phyloP scores from a whole-genome alignment of 2,888 invertebrate genomes.

The Aphidius colemani region DNA sequence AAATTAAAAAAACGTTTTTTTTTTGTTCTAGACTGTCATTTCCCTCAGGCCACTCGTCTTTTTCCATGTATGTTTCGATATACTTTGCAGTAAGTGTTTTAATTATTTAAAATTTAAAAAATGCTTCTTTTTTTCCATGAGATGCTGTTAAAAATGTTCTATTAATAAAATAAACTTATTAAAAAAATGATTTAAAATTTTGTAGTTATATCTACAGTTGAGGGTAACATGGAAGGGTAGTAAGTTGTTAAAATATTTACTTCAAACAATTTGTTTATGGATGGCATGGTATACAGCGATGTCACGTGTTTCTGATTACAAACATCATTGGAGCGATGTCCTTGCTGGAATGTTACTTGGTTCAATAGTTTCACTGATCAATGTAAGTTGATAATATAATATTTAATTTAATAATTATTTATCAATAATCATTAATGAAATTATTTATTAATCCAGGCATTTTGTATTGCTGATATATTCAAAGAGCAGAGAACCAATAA shows the following conservation, averaged over 20 bases:
- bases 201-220: conserved; percentile 84
- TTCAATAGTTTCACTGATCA: conserved; percentile 69
- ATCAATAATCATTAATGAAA: neutral
- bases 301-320: conserved; percentile 92
- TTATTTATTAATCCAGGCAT: conserved; percentile 38
- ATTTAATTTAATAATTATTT: neutral
- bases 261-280: conserved; percentile 80
- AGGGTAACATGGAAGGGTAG: conserved; percentile 82
- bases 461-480: conserved; percentile 50
- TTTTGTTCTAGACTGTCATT: conserved; percentile 73
- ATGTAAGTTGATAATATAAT: conserved; percentile 66
- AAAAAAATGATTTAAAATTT: neutral
- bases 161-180: conserved; percentile 17
- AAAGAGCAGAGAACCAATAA: conserved; percentile 35
- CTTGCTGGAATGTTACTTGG: conserved; percentile 80
- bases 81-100: conserved; percentile 75
- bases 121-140: too few species aligned
- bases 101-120: conserved; percentile 13
- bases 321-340: conserved; percentile 98
- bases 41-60: conserved; percentile 90
- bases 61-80: conserved; percentile 84
- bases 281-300: conserved; percentile 87
- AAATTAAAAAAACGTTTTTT: conserved; percentile 17
- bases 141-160: conserved; percentile 9
- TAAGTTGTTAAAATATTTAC: conserved; percentile 79